Evolutionary conservation across 2,797 vertebrate species (phyloP).

Genomic region (Poecilia gillii): DNA sequence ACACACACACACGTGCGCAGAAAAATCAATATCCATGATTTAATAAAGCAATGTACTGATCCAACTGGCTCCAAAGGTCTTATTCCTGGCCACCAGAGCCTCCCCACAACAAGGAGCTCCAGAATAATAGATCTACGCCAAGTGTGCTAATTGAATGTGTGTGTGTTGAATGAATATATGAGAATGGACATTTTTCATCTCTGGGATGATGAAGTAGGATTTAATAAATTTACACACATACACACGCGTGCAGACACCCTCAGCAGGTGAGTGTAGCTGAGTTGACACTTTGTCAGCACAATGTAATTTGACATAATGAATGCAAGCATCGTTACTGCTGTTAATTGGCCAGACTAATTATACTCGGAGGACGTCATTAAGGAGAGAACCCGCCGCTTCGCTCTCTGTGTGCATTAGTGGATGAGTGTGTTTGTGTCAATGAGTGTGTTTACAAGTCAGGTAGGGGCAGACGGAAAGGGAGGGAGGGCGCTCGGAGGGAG

Average conservation of each 20-base stretch:
- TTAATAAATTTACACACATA: constrained; percentile 60
- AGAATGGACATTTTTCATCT: constrained; percentile 57
- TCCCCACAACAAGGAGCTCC: constrained; percentile 60
- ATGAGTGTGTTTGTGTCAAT: constrained; percentile 44
- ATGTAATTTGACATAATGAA: constrained; percentile 99
- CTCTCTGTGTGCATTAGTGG: constrained; percentile 51
- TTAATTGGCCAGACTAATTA: constrained; percentile 99
- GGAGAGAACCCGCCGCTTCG: constrained; percentile 86
- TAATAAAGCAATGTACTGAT: constrained; percentile 93
- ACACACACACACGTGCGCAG: constrained; percentile 11
- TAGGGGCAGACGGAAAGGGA: constrained; percentile 81
- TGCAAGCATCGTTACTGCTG: constrained; percentile 99
- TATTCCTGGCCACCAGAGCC: constrained; percentile 56
- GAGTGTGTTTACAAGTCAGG: constrained; percentile 74
- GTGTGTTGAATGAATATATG: constrained; percentile 32
- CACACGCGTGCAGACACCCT: constrained; percentile 37
- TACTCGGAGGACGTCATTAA: constrained; percentile 99
- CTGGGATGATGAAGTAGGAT: constrained; percentile 63
- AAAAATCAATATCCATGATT: constrained; percentile 94
- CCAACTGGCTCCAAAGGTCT: constrained; percentile 85
- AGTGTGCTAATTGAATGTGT: constrained; percentile 71
- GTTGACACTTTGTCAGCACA: constrained; percentile 92
- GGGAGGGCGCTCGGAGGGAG: constrained; percentile 12
- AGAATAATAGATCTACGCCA: constrained; percentile 64
- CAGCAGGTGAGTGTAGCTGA: constrained; percentile 97